These are phyloP conservation scores for Batillaria attramentaria DNA, from an alignment of 1,140 invertebrate genomes.

Conservation along the genomic window DNA sequence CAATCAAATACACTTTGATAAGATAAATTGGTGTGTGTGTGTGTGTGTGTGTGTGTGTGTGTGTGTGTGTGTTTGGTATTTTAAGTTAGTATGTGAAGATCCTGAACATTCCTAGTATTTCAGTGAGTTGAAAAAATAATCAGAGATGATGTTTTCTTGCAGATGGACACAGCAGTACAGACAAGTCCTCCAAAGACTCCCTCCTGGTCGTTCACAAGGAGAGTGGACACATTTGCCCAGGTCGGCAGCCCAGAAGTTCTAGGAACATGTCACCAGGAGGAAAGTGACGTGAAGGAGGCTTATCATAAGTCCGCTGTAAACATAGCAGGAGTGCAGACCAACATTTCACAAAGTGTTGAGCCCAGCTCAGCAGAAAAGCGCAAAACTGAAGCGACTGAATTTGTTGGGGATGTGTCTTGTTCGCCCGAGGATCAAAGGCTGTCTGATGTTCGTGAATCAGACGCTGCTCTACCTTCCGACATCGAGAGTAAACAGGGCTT, in stretches of 20 bases:
- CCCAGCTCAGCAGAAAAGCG: no score
- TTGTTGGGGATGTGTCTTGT: no score
- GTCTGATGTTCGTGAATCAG: no score
- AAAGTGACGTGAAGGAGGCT: background rate
- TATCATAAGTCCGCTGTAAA: background rate
- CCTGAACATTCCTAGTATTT: no score
- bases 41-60: background rate
- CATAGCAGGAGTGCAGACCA: background rate
- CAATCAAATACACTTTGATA: no score
- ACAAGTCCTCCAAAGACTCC: background rate
- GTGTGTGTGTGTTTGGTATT: background rate
- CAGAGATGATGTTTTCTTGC: background rate
- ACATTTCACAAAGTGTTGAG: no score
- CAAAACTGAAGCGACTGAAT: no score
- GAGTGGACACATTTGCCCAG: background rate
- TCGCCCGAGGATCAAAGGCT: no score
- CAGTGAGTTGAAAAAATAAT: no score
- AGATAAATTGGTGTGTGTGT: no score
- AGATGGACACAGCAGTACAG: conserved; percentile 7
- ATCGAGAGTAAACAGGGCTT: no score
- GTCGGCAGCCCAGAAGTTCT: background rate
- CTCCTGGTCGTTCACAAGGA: background rate
- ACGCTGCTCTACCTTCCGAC: no score
- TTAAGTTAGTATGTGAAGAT: background rate
- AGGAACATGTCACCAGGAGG: background rate